Conservation (phyloP, 2,113 vertebrate genomes). For the mouse (Mus musculus) region DNA sequence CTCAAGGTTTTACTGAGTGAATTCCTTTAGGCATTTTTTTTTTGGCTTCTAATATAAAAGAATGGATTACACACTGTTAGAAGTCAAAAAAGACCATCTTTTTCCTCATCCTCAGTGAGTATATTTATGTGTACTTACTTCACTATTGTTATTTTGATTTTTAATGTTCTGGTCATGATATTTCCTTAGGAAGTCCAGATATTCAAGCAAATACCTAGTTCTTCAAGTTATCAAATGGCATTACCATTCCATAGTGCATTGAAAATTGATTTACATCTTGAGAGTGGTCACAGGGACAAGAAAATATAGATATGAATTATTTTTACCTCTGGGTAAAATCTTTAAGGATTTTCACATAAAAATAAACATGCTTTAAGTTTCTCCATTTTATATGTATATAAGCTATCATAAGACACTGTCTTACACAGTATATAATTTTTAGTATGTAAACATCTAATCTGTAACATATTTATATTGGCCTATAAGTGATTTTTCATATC, state of each 20-base stretch:
- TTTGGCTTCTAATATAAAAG: slow-evolving; percentile 8
- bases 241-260: neutral
- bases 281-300: neutral
- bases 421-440: neutral
- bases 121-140: neutral
- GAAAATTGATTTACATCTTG: neutral
- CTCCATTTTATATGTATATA: neutral
- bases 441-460: neutral
- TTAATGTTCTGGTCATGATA: neutral
- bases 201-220: neutral
- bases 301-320: neutral
- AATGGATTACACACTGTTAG: slow-evolving; percentile 7
- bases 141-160: neutral
- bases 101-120: neutral
- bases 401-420: neutral
- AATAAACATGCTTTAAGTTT: neutral
- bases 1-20: neutral
- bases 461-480: neutral
- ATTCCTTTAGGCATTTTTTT: slow-evolving; percentile 45
- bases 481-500: neutral
- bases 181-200: neutral
- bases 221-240: neutral
- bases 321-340: neutral
- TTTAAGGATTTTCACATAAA: neutral
- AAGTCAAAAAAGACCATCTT: neutral